Evolutionary conservation across 92 coral and sea anemone genomes (phyloP).

Genomic region (Umimayanthus kanabou): DNA sequence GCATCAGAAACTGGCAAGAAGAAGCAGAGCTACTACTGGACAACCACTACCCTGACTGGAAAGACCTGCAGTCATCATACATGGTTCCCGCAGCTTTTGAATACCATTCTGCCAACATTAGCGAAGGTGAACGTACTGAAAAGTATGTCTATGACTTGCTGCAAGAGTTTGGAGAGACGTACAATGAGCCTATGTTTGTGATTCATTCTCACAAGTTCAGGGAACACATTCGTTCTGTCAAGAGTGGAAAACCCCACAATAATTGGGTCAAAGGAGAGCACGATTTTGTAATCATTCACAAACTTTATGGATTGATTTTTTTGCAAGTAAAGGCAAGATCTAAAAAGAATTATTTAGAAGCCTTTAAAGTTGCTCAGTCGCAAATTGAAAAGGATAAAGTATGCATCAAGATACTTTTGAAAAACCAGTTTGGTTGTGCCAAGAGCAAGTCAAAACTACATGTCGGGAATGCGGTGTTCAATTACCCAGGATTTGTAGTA

Average conservation of each 20-base stretch:
- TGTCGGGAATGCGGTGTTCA: background rate
- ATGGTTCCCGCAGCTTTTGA: conserved; percentile 46
- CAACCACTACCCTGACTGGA: conserved; percentile 39
- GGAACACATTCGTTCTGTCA: background rate
- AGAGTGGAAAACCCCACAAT: background rate
- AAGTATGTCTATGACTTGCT: conserved; percentile 23
- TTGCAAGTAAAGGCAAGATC: conserved; percentile 55
- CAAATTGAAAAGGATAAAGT: conserved; percentile 41
- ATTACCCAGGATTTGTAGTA: conserved; percentile 58
- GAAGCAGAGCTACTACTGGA: conserved; percentile 25
- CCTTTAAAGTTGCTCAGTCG: conserved; percentile 13
- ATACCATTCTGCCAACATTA: background rate
- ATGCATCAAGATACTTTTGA: background rate
- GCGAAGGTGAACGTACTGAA: conserved; percentile 32
- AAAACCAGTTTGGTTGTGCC: background rate
- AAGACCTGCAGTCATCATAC: conserved; percentile 14
- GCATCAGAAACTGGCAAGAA: conserved; percentile 43
- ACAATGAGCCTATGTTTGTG: conserved; percentile 55
- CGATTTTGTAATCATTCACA: conserved; percentile 63
- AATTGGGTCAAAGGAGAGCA: conserved; percentile 54
- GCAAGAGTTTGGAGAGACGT: conserved; percentile 5
- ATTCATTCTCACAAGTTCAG: conserved; percentile 37
- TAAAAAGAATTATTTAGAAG: background rate
- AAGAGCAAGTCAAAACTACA: background rate
- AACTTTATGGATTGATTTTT: conserved; percentile 38